Evolutionary conservation across 2,888 invertebrate species (phyloP).

Genomic region (Zonitis immaculata): DNA sequence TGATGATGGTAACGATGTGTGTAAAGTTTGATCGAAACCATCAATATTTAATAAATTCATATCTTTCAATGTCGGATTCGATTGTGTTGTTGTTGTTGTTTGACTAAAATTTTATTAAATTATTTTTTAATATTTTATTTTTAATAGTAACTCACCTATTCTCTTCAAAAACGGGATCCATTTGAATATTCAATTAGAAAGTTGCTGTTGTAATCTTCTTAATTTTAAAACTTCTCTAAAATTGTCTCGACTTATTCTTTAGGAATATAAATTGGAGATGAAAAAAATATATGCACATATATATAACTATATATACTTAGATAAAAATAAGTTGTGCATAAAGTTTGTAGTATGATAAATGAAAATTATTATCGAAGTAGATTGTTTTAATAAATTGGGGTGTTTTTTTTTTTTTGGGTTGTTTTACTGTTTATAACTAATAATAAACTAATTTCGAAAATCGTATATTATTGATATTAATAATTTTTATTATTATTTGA

Average conservation of each 20-base stretch:
- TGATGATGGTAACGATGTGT: conserved; percentile 28
- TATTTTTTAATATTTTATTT: not conserved
- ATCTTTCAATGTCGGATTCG: not conserved
- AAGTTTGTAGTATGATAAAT: not conserved
- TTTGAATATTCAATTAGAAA: conserved; percentile 43
- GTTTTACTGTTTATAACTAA: no score
- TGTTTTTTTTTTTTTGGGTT: not conserved
- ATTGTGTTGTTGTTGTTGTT: not conserved
- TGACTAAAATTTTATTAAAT: conserved; percentile 5
- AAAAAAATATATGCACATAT: conserved; percentile 11
- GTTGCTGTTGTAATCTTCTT: conserved; percentile 33
- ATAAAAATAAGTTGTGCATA: not conserved
- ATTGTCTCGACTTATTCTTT: conserved; percentile 30
- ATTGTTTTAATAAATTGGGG: not conserved
- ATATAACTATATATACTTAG: no score
- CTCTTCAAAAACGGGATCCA: conserved; percentile 43
- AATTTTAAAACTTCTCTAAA: conserved; percentile 37
- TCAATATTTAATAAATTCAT: conserved; percentile 5
- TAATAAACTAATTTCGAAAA: no score
- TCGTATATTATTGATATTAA: not conserved
- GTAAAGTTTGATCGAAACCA: not conserved
- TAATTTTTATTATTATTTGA: not conserved
- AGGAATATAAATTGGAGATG: conserved; percentile 22
- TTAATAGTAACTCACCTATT: conserved; percentile 31
- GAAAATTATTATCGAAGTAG: not conserved